Evolutionary conservation across 2,113 vertebrate species (phyloP).

Genomic region (Nannospalax galili): DNA sequence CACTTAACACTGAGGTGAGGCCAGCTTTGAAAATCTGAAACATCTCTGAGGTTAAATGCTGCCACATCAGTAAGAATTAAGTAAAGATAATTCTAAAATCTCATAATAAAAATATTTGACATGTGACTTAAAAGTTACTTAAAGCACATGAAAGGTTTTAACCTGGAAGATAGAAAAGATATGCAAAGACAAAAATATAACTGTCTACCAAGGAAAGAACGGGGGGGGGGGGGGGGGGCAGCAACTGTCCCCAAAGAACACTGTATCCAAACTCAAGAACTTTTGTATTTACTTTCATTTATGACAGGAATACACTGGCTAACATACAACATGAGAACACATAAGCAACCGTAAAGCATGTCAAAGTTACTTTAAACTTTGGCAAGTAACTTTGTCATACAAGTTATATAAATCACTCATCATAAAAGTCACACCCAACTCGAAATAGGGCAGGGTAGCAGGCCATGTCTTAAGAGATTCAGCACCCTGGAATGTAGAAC

Average conservation of each 20-base stretch:
- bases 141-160: not conserved
- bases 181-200: slow-evolving; percentile 41
- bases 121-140: not conserved
- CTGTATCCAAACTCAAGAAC: slow-evolving; percentile 41
- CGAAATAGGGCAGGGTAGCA: slow-evolving; percentile 53
- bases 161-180: slow-evolving; percentile 35
- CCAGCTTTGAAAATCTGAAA: not conserved
- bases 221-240: not conserved
- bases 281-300: slow-evolving; percentile 40
- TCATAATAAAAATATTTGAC: not conserved
- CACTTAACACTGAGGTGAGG: not conserved
- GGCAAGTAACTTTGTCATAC: slow-evolving; percentile 72
- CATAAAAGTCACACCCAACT: slow-evolving; percentile 61
- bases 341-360: slow-evolving; percentile 70
- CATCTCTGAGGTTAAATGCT: not conserved
- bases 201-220: slow-evolving; percentile 22
- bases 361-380: not conserved
- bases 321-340: slow-evolving; percentile 69
- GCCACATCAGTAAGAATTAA: not conserved
- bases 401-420: slow-evolving; percentile 29
- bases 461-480: slow-evolving; percentile 54
- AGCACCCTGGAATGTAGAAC: slow-evolving; percentile 72
- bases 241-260: not conserved
- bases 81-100: not conserved
- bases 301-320: slow-evolving; percentile 48